A percentile compares a stretch with the other conserved stretches of the same genome.
These are phyloP conservation scores for Holotrichia oblita DNA, from an alignment of 1,140 invertebrate genomes.

Conservation along the genomic window DNA sequence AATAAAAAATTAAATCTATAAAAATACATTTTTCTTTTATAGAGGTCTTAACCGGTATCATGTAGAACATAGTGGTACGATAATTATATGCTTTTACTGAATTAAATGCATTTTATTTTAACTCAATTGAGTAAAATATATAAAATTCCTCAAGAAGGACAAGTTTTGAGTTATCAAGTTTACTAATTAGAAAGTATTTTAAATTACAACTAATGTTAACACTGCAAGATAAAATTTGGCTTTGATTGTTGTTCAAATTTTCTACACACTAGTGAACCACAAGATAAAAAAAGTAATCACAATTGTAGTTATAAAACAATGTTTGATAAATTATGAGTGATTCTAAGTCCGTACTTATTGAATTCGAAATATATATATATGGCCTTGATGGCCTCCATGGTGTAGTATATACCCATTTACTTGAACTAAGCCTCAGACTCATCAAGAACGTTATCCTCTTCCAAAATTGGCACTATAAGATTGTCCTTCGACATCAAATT, in stretches of 20 bases:
- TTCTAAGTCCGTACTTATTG: too few species aligned
- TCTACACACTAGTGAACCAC: too few species aligned
- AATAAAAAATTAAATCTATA: background rate
- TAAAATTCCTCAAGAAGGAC: background rate
- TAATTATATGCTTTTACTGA: background rate
- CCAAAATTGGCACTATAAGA: constrained; percentile 96
- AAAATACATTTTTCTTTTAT: background rate
- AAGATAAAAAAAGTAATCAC: too few species aligned
- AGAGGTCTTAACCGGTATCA: too few species aligned
- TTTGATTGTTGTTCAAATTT: too few species aligned
- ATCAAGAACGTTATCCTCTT: constrained; percentile 72
- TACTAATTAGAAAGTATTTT: background rate
- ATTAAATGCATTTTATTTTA: background rate
- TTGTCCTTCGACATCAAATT: constrained; percentile 98
- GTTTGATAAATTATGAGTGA: too few species aligned
- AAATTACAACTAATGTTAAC: too few species aligned
- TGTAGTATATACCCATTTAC: background rate
- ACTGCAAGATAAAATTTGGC: too few species aligned
- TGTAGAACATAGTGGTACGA: too few species aligned
- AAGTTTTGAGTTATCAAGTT: background rate
- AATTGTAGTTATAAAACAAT: too few species aligned
- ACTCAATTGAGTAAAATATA: background rate
- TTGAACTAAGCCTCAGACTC: constrained; percentile 75
- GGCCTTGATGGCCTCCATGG: background rate
- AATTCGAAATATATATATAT: too few species aligned